These are phyloP conservation scores for Dreissena polymorpha DNA, from an alignment of 1,140 invertebrate genomes.

Conservation along the genomic window DNA sequence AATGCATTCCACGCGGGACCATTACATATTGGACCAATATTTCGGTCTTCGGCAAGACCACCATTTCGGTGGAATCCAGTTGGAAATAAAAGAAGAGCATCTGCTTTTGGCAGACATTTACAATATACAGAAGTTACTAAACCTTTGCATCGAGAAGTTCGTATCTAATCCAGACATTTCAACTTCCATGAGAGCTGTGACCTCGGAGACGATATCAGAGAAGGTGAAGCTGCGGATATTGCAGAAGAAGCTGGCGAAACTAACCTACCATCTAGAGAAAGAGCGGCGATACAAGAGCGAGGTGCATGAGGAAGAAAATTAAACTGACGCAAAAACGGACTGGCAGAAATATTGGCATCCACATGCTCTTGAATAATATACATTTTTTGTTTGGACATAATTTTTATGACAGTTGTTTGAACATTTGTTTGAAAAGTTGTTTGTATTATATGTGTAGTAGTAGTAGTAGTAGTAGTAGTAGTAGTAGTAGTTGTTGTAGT, in stretches of 20 bases:
- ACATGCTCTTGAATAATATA: neutral
- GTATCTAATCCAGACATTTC: constrained; percentile 18
- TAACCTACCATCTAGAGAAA: constrained; percentile 35
- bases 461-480: too few species aligned
- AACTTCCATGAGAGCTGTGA: neutral
- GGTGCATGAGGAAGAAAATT: constrained; percentile 11
- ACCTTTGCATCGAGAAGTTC: constrained; percentile 31
- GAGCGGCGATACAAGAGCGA: constrained; percentile 34
- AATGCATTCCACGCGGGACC: too few species aligned
- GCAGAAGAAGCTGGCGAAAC: constrained; percentile 29
- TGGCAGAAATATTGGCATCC: constrained; percentile 44
- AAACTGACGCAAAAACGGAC: constrained; percentile 1
- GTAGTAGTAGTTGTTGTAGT: too few species aligned
- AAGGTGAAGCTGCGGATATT: constrained; percentile 39
- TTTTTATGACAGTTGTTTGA: too few species aligned
- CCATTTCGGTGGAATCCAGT: neutral
- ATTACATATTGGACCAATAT: too few species aligned
- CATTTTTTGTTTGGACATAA: too few species aligned
- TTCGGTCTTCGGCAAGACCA: constrained; percentile 18
- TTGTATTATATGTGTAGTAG: too few species aligned
- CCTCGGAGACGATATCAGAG: constrained; percentile 34
- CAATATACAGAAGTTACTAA: neutral
- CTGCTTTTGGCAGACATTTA: constrained; percentile 29
- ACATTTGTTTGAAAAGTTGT: too few species aligned
- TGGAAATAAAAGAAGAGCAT: constrained; percentile 28